Base-by-base conservation (phyloP, 1,140 invertebrate genomes). In the Nebria ingens region DNA sequence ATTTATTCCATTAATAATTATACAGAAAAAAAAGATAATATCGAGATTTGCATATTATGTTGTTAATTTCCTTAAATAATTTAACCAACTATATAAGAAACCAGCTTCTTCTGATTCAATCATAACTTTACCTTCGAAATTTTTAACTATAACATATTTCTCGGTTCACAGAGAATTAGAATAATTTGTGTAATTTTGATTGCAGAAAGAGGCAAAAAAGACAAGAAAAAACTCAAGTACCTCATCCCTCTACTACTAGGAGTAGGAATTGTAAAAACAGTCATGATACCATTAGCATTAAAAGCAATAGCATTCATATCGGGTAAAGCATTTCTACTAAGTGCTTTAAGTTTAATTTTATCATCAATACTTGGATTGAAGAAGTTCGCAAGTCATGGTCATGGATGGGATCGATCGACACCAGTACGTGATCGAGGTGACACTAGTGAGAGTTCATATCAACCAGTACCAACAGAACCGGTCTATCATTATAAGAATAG, bases 281-380 rank as follows among this genome's bases (percentile, higher is more conserved):
- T 84, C 4, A 50, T 84, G 1, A 60, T 84, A 52, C 82, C 82
- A 1, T 65, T 84, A n/a, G 74, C 79, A 13, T 60, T 85, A 51
- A 84, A 83, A 60, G 73, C 73, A 17, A 60, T 85, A 9, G 79
- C 80, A 2, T 73, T 84, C 50, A 62, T 84, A 9, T 80, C 82
- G 19, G 74, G 77, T 13, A 78, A 79, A 59, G 78, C 78, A 1
- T 73, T 80, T 34, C 65, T 80, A n/a, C 69, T 80, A 52, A 78
- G 77, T 56, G 67, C 78, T 58, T 76, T 79, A 60, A 77, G 77
- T 15, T 62, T 79, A 19, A 52, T 45, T 11, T 58, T 45, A 17
- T 45, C 40, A 45, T 6, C 40, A 17, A 68, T 79, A 13, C 55
- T 79, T 42, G 76, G 75, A 15, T 51, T 70, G 1, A 69, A 64